phyloP scores from a whole-genome alignment of 2,797 vertebrate species.

The Danio choprae region DNA sequence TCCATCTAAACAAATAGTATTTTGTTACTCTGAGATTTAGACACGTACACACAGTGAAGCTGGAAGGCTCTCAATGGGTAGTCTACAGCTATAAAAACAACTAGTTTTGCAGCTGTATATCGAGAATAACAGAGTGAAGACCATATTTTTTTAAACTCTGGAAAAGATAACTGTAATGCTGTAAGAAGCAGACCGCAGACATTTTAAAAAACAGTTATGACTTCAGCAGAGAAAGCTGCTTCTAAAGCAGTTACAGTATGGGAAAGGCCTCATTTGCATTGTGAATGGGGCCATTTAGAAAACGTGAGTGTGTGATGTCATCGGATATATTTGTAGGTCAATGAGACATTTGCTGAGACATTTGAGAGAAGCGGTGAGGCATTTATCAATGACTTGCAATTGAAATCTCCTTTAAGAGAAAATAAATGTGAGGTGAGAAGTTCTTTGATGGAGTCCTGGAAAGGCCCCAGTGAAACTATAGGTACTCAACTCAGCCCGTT shows the following conservation, averaged over 20 bases:
- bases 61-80: constrained; percentile 4
- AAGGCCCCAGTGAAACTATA: not conserved
- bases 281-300: not conserved
- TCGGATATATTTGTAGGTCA: constrained; percentile 17
- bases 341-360: constrained; percentile 36
- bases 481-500: not conserved
- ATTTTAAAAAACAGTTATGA: not conserved
- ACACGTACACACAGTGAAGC: not conserved
- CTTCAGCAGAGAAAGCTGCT: not conserved
- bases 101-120: constrained; percentile 5
- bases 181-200: not conserved
- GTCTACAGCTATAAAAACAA: constrained; percentile 32
- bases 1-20: not conserved
- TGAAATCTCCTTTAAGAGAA: not conserved
- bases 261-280: not conserved
- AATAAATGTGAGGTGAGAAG: not conserved
- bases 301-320: constrained; percentile 18
- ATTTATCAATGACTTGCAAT: constrained; percentile 2
- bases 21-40: not conserved
- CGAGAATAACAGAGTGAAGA: not conserved
- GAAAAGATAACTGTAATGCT: not conserved
- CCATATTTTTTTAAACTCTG: not conserved
- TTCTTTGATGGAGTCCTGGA: constrained; percentile 3
- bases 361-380: constrained; percentile 13
- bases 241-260: not conserved